Evolutionary conservation across 2,113 vertebrate genomes (phyloP), one percentile per base, ranked within the genome.

Genomic region (Gadus macrocephalus): DNA sequence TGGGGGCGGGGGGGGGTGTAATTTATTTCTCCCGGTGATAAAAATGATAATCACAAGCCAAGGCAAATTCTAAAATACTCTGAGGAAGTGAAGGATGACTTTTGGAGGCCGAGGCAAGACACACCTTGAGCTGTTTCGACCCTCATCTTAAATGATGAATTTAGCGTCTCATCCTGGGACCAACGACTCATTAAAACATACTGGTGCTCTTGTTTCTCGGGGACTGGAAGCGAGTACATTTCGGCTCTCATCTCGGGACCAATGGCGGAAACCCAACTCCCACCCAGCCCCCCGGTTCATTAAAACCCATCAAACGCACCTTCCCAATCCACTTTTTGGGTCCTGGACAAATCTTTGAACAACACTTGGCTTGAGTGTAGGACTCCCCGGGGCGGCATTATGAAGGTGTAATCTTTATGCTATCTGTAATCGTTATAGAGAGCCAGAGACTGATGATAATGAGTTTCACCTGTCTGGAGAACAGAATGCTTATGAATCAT

Each of bases 391-490:
- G 66, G 77, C 77, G 53, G 84, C 79, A 85, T 88, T 78, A 81
- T 69, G 62, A 76, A 76, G 84, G 58, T 81, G 63, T 35, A 16
- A 68, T 74, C 79, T 79, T 76, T 80, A 72, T 76, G 78, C 68
- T 81, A 84, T 87, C 79, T 78, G 83, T 88, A 90, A 86, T 85
- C 75, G 85, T 86, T 85, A 85, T 69, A 83, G 72, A 81, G 77
- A 81, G 70, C 74, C 66, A 70, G 72, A 76, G 79, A 82, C 75
- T 79, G 78, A 87, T 85, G 80, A 78, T 86, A 83, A 87, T 81
- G 85, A 86, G 71, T 85, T 86, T 85, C 81, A 78, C 81, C 87
- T 82, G 77, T 81, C 78, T 80, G 66, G 78, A 86, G 82, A 83
- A 81, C 72, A 71, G 63, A 81, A 79, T 58, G 60, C 74, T 80